Evolutionary conservation across 1,140 invertebrate species (phyloP).

Genomic region (Orchestia grillus): DNA sequence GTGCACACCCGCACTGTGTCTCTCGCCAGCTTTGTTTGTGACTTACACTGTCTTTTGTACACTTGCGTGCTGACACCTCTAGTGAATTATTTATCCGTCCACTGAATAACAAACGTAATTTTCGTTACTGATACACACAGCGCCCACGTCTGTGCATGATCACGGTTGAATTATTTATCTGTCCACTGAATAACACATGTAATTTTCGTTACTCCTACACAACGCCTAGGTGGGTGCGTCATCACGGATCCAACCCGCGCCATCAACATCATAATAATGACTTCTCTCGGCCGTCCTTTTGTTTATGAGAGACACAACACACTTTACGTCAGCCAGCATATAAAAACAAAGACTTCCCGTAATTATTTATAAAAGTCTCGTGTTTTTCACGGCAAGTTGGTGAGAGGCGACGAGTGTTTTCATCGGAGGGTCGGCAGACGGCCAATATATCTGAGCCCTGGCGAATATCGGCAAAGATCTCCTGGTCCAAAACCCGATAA

Average conservation of each 20-base stretch:
- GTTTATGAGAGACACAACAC: neutral
- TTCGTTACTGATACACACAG: too few relatives aligned
- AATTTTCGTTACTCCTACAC: too few relatives aligned
- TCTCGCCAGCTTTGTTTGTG: too few relatives aligned
- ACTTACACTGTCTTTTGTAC: too few relatives aligned
- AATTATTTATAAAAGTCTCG: neutral
- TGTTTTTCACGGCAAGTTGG: neutral
- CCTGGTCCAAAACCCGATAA: neutral
- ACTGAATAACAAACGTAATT: too few relatives aligned
- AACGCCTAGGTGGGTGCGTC: too few relatives aligned
- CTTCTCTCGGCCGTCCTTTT: neutral
- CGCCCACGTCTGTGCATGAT: too few relatives aligned
- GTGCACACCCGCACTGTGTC: too few relatives aligned
- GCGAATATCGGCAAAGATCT: constrained; percentile 4
- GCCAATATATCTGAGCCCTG: neutral
- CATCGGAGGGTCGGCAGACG: neutral
- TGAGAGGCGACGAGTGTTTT: neutral
- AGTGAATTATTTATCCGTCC: too few relatives aligned
- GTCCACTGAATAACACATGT: too few relatives aligned
- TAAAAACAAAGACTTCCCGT: neutral
- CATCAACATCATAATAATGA: neutral
- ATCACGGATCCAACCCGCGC: neutral
- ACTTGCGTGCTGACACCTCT: too few relatives aligned
- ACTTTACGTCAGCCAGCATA: neutral
- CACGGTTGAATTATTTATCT: too few relatives aligned